These are phyloP conservation scores for Vireo griseus DNA, from an alignment of 2,797 vertebrate genomes.

Conservation along the genomic window DNA sequence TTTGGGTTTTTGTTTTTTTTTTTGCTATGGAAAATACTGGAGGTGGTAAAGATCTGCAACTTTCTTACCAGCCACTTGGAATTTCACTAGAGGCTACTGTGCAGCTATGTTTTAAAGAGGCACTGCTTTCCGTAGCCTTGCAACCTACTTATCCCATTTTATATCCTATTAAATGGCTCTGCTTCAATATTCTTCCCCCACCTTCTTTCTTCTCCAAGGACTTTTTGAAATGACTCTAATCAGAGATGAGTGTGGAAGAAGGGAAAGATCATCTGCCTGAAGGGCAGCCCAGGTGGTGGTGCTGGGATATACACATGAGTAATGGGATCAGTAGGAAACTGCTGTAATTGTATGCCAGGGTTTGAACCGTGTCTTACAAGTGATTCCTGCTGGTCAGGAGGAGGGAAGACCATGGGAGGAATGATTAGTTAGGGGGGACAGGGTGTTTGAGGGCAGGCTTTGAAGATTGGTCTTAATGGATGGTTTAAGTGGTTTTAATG, in stretches of 20 bases:
- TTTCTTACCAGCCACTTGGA: not conserved
- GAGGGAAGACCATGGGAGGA: not conserved
- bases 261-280: not conserved
- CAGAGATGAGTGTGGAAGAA: not conserved
- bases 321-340: not conserved
- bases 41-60: not conserved
- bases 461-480: constrained; percentile 37
- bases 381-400: not conserved
- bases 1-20: too few species aligned
- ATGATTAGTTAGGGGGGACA: not conserved
- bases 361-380: not conserved
- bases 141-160: not conserved
- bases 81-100: not conserved
- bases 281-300: not conserved
- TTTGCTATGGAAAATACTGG: not conserved
- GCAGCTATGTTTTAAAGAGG: not conserved
- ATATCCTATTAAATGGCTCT: not conserved
- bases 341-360: not conserved
- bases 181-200: not conserved
- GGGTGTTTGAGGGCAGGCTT: not conserved
- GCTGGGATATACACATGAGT: not conserved
- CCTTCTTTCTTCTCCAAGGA: not conserved
- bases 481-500: constrained; percentile 54
- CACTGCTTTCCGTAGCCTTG: not conserved
- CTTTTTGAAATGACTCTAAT: not conserved